Evolutionary conservation across 2,888 invertebrate species (phyloP), one percentile per base, ranked within the genome.

Genomic region (Epirrhoe tristata): DNA sequence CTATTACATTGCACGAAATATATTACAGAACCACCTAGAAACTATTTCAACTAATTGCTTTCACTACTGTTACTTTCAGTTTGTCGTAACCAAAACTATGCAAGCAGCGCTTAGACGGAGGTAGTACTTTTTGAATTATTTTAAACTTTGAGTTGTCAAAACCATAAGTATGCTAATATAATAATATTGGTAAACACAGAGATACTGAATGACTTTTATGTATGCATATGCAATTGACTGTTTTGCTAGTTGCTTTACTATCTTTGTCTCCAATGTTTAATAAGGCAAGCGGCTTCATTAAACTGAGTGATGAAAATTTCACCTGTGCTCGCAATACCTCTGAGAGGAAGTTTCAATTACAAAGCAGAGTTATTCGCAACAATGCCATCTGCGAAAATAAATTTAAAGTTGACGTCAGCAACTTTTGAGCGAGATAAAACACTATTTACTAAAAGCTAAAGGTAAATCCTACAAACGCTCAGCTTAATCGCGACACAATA

Each of bases 41-140:
- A 64, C 58, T 58, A 59, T 64, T 36, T 56, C 24, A 63, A 57
- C 58, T 54, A 58, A 64, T 64, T 48, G 55, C 54, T 64, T 50
- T 61, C 55, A 48, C 39, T 50, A n/a, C 12, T 43, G 16, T 39
- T 59, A 43, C 63, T 53, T 65, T 59, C n/a, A 51, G 17, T 16
- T 52, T 55, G 50, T 14, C 7, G 17, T 36, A 48, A 58, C 12
- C 39, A 56, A 56, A 56, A 10, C 51, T 59, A 50, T 55, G n/a
- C 16, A 16, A 51, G 7, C 52, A 43, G 31, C n/a, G 14, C 2
- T n/a, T 58, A 14, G 12, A 58, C 36, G 12, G 5, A 14, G 46
- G 14, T 5, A 46, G 46, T 14, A 6, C 6, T 16, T 16, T 48
- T 1, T 36, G 12, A 10, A 43, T 10, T 43, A 43, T 43, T 34